Base-by-base conservation (phyloP, 2,888 invertebrate species). In the Brenthis daphne region DNA sequence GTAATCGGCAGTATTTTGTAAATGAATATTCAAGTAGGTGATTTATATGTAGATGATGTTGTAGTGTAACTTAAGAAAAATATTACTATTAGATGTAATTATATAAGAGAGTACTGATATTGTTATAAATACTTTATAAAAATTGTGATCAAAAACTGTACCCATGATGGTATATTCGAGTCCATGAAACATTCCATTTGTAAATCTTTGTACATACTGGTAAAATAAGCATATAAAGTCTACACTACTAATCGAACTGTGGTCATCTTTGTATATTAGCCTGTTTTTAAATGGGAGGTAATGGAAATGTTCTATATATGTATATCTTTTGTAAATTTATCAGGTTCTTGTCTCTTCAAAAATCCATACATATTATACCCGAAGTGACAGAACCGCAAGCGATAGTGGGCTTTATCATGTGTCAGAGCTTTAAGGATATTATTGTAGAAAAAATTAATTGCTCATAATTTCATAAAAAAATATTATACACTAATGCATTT, bases 111-210 rank as follows among this genome's bases (percentile, higher is more conserved):
- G 90, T 92, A 90, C 90, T 92, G 90, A 90, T 90, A 87, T 85
- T 84, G 82, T 85, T 87, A 87, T 83, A 83, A 80, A 73, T 75
- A 74, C 70, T 83, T 80, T 66, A 64, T 64, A 70, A 72, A 72
- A 71, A 70, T 80, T 81, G 83, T 85, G 82, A 85, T 81, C 80
- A 82, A 79, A 77, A 77, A 80, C 82, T 57, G 57, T 73, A 85
- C 82, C 85, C 84, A 79, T 83, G 83, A 83, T 81, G 82, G 85
- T 89, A 83, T 60, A 60, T 60, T 60, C 50, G 48, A 87, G 92
- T 92, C 91, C 89, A 92, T 86, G 86, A 85, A 85, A 91, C 92
- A 92, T 92, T 92, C 92, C 92, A 90, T 82, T 83, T 87, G 84
- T 88, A 84, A 85, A 86, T 86, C 79, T 82, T 82, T 89, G 88